phyloP scores from a whole-genome alignment of 2,113 vertebrate genomes.

The Charina bottae region DNA sequence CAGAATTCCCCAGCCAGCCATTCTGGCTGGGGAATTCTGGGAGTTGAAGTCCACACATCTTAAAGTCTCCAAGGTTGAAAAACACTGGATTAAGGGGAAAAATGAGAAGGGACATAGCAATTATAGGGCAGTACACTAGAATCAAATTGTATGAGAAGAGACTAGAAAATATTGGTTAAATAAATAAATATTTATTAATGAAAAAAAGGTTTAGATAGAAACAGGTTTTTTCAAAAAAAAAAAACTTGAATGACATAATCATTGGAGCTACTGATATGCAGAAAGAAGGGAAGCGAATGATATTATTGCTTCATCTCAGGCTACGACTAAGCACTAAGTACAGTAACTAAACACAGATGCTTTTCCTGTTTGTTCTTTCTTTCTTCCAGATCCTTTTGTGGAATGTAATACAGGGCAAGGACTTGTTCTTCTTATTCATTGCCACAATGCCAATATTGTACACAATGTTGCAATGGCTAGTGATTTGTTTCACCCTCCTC shows the following conservation, averaged over 20 bases:
- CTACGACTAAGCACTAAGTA: background rate
- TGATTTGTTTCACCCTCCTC: background rate
- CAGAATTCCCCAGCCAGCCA: no score
- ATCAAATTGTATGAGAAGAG: background rate
- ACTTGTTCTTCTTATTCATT: background rate
- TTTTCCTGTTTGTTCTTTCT: background rate
- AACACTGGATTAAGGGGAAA: no score
- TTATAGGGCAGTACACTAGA: background rate
- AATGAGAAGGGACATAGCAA: background rate
- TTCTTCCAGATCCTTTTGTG: background rate
- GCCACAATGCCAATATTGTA: background rate
- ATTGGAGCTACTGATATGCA: background rate
- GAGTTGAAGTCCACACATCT: no score
- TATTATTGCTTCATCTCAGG: background rate
- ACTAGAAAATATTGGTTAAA: background rate
- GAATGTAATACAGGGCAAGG: background rate
- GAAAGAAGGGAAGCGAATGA: background rate
- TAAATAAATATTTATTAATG: background rate
- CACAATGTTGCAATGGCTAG: background rate
- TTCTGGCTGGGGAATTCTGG: no score
- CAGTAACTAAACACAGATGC: background rate
- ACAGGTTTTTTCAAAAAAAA: background rate
- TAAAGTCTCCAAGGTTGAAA: no score
- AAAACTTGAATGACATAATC: background rate
- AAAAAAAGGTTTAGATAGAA: background rate